Percentiles rank a stretch among this genome's conserved stretches.
phyloP scores from a whole-genome alignment of 2,888 invertebrate genomes.

The Pyralis farinalis region DNA sequence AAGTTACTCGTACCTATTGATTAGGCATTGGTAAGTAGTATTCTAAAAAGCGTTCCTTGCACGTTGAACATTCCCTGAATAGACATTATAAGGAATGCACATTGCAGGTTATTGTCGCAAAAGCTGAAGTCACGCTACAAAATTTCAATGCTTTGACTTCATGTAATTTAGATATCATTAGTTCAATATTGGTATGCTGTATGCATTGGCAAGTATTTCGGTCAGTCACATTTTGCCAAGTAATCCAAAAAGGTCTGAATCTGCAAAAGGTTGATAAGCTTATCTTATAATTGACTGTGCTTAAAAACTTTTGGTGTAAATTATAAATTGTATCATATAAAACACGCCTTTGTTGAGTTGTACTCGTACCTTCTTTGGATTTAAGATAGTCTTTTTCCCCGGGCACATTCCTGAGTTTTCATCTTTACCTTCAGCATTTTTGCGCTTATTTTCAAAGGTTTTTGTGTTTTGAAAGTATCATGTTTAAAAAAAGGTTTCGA shows the following conservation, averaged over 20 bases:
- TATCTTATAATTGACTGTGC: neutral
- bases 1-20: too few species aligned
- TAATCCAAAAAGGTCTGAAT: conserved; percentile 8
- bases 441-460: too few species aligned
- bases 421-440: too few species aligned
- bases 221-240: conserved; percentile 1
- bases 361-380: too few species aligned
- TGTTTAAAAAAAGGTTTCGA: too few species aligned
- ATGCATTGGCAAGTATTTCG: conserved; percentile 1
- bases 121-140: neutral
- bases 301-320: neutral
- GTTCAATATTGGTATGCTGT: conserved; percentile 2
- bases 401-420: too few species aligned
- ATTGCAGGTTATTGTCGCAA: neutral
- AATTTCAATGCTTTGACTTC: neutral
- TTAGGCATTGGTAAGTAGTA: neutral
- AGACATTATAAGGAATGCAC: neutral
- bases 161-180: neutral
- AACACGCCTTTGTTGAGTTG: too few species aligned
- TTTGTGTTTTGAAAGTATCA: too few species aligned
- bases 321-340: too few species aligned
- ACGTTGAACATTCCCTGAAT: neutral
- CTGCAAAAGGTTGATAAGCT: conserved; percentile 7
- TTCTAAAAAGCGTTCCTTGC: neutral
- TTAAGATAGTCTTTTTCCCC: too few species aligned